Evolutionary conservation across 1,140 invertebrate genomes (phyloP).

Genomic region (Homarus americanus): DNA sequence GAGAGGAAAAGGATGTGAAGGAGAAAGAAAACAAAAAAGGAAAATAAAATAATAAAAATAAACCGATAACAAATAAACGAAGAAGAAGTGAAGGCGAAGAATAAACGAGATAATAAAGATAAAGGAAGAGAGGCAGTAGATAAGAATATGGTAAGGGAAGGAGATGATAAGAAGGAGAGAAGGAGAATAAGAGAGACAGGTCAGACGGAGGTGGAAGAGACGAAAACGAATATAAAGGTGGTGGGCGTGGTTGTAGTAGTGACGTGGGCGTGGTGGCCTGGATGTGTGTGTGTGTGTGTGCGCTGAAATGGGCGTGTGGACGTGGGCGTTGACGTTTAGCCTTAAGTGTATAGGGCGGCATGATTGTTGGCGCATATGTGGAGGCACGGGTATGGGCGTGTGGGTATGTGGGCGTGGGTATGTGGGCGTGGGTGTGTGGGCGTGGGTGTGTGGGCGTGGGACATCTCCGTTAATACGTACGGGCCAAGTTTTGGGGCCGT

Average conservation of each 20-base stretch:
- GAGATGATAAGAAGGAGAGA: not conserved
- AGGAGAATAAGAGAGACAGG: not conserved
- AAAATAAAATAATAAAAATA: not conserved
- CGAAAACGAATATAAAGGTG: too few relatives aligned
- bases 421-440: not conserved
- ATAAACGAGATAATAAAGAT: not conserved
- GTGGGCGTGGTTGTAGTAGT: too few relatives aligned
- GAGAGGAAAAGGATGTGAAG: not conserved
- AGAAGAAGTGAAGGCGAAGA: not conserved
- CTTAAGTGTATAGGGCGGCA: not conserved
- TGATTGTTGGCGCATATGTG: not conserved
- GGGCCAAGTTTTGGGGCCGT: slow-evolving; percentile 25
- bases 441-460: not conserved
- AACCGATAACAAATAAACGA: too few relatives aligned
- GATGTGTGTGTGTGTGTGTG: not conserved
- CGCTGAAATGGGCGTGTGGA: not conserved
- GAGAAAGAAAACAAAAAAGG: not conserved
- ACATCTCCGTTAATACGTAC: not conserved
- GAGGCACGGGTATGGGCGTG: not conserved
- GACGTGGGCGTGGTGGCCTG: not conserved
- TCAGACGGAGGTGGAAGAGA: not conserved
- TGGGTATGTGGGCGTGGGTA: not conserved
- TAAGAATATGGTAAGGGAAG: not conserved
- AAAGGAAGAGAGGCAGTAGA: not conserved
- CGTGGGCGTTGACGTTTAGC: not conserved